phyloP scores from a whole-genome alignment of 2,113 vertebrate species.

The Phalacrocorax carbo region DNA sequence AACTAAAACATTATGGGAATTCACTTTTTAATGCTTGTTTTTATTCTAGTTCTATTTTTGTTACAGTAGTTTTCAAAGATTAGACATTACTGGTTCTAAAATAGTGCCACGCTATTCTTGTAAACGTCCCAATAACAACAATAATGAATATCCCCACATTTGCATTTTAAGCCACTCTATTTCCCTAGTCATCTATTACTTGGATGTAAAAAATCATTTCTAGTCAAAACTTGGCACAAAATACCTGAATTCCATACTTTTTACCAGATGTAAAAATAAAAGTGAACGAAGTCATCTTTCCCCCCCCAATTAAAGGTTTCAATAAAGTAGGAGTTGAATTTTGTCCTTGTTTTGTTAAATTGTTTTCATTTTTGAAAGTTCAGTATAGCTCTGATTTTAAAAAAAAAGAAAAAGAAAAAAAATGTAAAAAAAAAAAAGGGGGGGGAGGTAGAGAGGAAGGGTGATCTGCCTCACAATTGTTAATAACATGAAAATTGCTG shows the following conservation, averaged over 20 bases:
- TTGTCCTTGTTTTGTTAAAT: constrained; percentile 19
- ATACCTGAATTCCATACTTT: constrained; percentile 55
- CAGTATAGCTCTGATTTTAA: neutral
- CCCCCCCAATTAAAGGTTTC: neutral
- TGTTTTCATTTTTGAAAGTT: constrained; percentile 5
- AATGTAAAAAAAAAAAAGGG: too few species aligned
- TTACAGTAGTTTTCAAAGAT: constrained; percentile 34
- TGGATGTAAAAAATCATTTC: constrained; percentile 42
- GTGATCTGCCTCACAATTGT: neutral
- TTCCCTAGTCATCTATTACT: constrained; percentile 47
- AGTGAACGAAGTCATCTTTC: neutral
- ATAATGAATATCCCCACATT: constrained; percentile 48
- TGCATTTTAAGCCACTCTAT: constrained; percentile 58
- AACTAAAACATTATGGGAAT: constrained; percentile 55
- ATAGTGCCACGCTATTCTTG: neutral
- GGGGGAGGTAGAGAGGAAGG: neutral
- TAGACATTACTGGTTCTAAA: constrained; percentile 24
- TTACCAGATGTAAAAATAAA: constrained; percentile 63
- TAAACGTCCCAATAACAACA: constrained; percentile 50
- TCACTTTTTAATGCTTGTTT: constrained; percentile 14
- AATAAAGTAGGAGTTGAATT: constrained; percentile 32
- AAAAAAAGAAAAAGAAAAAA: neutral
- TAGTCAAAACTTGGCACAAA: constrained; percentile 52
- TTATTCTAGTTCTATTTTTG: constrained; percentile 57
- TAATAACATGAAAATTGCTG: neutral